Evolutionary conservation across 1,140 invertebrate species (phyloP).

Genomic region (Agrilus planipennis): DNA sequence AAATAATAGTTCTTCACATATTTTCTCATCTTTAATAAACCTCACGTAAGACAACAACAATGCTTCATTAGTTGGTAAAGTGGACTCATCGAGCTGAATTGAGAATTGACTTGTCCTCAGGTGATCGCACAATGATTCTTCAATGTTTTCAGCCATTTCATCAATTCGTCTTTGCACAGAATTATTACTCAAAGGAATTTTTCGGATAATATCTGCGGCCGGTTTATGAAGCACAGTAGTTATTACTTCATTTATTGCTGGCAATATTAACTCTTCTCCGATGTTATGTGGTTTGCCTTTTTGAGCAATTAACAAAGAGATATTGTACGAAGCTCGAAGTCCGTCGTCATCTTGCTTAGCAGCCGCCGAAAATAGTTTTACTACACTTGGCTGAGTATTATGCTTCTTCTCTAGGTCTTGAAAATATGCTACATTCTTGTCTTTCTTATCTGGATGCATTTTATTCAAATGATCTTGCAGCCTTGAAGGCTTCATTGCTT

Average conservation of each 20-base stretch:
- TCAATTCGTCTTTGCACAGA: conserved; percentile 7
- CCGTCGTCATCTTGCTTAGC: no score
- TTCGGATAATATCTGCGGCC: conserved; percentile 5
- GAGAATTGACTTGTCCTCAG: conserved; percentile 10
- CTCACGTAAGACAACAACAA: conserved; percentile 8
- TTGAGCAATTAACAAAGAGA: no score
- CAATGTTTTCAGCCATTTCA: conserved; percentile 8
- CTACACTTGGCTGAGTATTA: no score
- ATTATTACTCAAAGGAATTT: conserved; percentile 9
- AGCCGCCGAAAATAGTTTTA: no score
- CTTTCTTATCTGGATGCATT: no score
- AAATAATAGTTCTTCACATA: conserved; percentile 4
- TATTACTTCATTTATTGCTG: conserved; percentile 14
- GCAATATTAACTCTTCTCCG: conserved; percentile 16
- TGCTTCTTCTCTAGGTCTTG: no score
- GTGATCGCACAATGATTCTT: conserved; percentile 7
- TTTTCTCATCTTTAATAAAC: conserved; percentile 9
- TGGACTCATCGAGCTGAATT: conserved; percentile 13
- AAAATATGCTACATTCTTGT: no score
- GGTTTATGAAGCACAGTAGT: conserved; percentile 12
- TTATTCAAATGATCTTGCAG: no score
- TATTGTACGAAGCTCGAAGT: no score
- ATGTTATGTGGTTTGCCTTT: conserved; percentile 17
- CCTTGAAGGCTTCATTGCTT: no score
- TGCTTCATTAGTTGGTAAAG: conserved; percentile 10